A percentile compares a stretch with the other conserved stretches of the same genome.
phyloP scores from a whole-genome alignment of 53 echinoderm and acorn worm species.

The Luidia sarsii region DNA sequence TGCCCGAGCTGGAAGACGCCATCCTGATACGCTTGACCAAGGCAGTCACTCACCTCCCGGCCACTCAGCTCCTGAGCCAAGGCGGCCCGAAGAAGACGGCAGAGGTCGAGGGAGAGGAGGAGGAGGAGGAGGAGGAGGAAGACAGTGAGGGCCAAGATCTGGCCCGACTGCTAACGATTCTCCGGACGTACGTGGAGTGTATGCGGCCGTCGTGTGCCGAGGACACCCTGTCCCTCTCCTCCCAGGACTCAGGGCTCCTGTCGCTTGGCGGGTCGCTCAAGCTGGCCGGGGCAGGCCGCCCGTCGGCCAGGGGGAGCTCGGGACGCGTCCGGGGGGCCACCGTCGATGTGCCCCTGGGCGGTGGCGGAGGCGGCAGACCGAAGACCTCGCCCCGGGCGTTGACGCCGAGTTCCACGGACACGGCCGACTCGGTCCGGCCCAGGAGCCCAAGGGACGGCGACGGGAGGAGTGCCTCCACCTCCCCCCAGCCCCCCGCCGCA shows the following conservation, averaged over 20 bases:
- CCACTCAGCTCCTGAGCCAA: slow-evolving; percentile 18
- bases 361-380: too few relatives aligned
- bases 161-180: slow-evolving; percentile 3
- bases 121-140: slow-evolving; percentile 8
- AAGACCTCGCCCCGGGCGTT: too few relatives aligned
- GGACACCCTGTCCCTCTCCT: slow-evolving; percentile 1
- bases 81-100: slow-evolving; percentile 1
- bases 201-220: not conserved
- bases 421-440: too few relatives aligned
- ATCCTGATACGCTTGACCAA: slow-evolving; percentile 56
- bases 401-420: too few relatives aligned
- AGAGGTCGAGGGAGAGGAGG: not conserved
- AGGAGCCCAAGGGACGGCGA: too few relatives aligned
- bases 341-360: too few relatives aligned
- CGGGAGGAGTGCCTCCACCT: too few relatives aligned
- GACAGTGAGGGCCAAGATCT: not conserved
- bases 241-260: slow-evolving; percentile 5
- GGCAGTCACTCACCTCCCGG: slow-evolving; percentile 53
- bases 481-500: too few relatives aligned
- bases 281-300: not conserved
- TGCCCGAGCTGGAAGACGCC: slow-evolving; percentile 25
- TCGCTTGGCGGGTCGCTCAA: not conserved
- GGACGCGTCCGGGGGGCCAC: too few relatives aligned
- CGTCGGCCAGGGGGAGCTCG: too few relatives aligned
- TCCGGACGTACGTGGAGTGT: slow-evolving; percentile 8